These are phyloP conservation scores for Nymphalis io DNA, from an alignment of 1,140 invertebrate genomes.

Conservation along the genomic window DNA sequence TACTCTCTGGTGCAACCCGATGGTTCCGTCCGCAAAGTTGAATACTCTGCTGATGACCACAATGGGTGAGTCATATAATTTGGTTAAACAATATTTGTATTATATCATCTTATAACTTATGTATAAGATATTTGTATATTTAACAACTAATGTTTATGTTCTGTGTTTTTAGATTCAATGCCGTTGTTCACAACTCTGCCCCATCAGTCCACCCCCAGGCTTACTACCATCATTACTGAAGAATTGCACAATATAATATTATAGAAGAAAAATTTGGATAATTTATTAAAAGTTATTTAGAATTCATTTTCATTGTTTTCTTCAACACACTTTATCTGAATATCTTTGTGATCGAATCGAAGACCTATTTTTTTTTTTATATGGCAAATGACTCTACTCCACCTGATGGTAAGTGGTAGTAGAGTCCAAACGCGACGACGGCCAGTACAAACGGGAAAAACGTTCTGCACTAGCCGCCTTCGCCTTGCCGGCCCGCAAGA, in stretches of 20 bases:
- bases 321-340: not conserved
- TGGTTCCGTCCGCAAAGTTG: constrained; percentile 61
- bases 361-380: too few species aligned
- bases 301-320: not conserved
- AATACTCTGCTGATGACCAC: constrained; percentile 64
- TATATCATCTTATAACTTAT: not conserved
- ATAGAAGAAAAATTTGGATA: constrained; percentile 1
- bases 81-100: too few species aligned
- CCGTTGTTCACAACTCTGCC: constrained; percentile 53
- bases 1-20: constrained; percentile 64
- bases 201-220: constrained; percentile 42
- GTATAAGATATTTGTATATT: too few species aligned
- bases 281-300: constrained; percentile 28
- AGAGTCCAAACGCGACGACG: too few species aligned
- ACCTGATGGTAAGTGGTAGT: too few species aligned
- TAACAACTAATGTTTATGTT: not conserved
- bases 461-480: too few species aligned
- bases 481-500: too few species aligned
- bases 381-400: too few species aligned
- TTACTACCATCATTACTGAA: constrained; percentile 40
- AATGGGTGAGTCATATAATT: constrained; percentile 43
- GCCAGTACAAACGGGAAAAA: too few species aligned
- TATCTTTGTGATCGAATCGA: too few species aligned
- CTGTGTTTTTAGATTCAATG: constrained; percentile 51
- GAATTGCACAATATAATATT: constrained; percentile 10